Percentiles rank a stretch among this genome's conserved stretches.
These are phyloP conservation scores for Hoplostethus mediterraneus DNA, from an alignment of 2,797 vertebrate genomes.

Conservation along the genomic window DNA sequence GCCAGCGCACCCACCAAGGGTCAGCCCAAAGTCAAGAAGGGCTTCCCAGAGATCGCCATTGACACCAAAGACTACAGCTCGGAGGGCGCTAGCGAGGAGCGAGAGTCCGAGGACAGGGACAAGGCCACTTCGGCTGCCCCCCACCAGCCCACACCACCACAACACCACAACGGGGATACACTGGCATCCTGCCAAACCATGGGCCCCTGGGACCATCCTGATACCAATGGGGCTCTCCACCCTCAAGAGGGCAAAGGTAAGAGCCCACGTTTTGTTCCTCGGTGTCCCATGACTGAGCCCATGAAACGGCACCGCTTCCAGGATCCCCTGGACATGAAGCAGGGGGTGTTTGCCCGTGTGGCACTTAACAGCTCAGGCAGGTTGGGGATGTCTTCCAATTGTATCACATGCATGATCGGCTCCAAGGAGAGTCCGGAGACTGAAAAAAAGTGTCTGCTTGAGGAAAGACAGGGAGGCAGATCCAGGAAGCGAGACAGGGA, in stretches of 20 bases:
- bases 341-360: constrained; percentile 86
- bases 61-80: constrained; percentile 91
- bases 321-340: constrained; percentile 81
- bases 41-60: constrained; percentile 90
- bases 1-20: constrained; percentile 97
- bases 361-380: constrained; percentile 88
- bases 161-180: constrained; percentile 63
- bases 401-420: constrained; percentile 92
- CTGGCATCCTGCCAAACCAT: constrained; percentile 61
- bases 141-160: constrained; percentile 60
- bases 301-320: constrained; percentile 81
- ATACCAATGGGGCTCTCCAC: constrained; percentile 83
- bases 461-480: constrained; percentile 39
- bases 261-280: constrained; percentile 72
- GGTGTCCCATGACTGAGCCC: constrained; percentile 86
- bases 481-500: constrained; percentile 25
- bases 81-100: constrained; percentile 87
- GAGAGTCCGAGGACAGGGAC: constrained; percentile 82
- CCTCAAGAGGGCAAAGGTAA: constrained; percentile 93
- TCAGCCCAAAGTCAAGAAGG: constrained; percentile 92
- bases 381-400: constrained; percentile 92
- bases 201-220: constrained; percentile 75
- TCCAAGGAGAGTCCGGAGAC: constrained; percentile 88
- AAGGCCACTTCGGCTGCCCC: constrained; percentile 67
- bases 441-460: constrained; percentile 78